Evolutionary conservation across 2,113 vertebrate species (phyloP).

Genomic region (Bufo bufo): DNA sequence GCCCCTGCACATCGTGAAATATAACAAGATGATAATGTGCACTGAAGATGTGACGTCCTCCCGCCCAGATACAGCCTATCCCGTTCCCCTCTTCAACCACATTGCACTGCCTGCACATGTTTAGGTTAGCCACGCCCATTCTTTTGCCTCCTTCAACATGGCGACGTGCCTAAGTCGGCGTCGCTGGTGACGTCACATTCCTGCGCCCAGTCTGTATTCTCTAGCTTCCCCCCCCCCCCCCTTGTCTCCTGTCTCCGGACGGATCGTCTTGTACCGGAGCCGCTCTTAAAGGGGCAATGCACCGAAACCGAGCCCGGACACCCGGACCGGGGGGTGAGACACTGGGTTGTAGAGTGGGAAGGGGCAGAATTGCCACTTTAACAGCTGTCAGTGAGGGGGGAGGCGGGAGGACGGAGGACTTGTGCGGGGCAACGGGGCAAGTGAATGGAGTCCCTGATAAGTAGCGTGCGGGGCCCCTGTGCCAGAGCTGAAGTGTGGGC

Average conservation of each 20-base stretch:
- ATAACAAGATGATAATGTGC: no score
- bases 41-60: not conserved
- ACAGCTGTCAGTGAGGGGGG: slow-evolving; percentile 32
- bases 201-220: slow-evolving; percentile 23
- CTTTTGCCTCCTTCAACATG: slow-evolving; percentile 41
- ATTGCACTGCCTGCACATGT: not conserved
- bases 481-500: not conserved
- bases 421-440: slow-evolving; percentile 29
- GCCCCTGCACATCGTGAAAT: no score
- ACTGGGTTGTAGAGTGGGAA: not conserved
- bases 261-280: slow-evolving; percentile 55
- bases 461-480: not conserved
- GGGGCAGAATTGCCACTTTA: not conserved
- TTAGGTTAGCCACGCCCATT: not conserved
- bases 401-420: not conserved
- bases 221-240: slow-evolving; percentile 8
- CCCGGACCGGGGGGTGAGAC: slow-evolving; percentile 43
- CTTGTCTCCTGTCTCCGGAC: slow-evolving; percentile 47
- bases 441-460: not conserved
- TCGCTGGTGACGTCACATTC: slow-evolving; percentile 26
- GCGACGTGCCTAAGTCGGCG: slow-evolving; percentile 8
- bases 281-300: slow-evolving; percentile 57
- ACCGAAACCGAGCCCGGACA: slow-evolving; percentile 6
- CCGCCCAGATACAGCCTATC: not conserved
- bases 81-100: no score